Conservation (phyloP, 2,888 invertebrate species). For the Eilema sororculum region DNA sequence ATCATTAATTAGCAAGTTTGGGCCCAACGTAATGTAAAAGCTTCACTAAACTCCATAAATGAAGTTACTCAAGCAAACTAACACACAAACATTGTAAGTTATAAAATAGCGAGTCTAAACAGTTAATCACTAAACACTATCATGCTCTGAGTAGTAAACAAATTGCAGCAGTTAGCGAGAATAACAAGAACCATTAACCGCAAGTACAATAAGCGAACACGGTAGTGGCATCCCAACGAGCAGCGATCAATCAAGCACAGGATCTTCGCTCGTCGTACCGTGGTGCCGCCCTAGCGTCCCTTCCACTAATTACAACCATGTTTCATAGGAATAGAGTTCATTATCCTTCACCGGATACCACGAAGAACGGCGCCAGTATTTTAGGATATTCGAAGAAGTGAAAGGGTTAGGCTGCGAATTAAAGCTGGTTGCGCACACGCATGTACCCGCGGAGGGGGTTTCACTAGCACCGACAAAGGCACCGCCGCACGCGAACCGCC, state of each 20-base stretch:
- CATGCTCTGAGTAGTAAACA: constrained; percentile 31
- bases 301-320: constrained; percentile 63
- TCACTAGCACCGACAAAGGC: constrained; percentile 80
- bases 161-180: constrained; percentile 48
- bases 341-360: constrained; percentile 58
- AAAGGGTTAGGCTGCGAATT: constrained; percentile 73
- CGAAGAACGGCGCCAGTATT: constrained; percentile 79
- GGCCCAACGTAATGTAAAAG: background rate
- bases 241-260: constrained; percentile 78
- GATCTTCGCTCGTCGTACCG: constrained; percentile 81
- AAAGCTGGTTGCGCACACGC: constrained; percentile 67
- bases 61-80: background rate
- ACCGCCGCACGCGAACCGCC: constrained; percentile 85
- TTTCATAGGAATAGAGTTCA: constrained; percentile 60
- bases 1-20: background rate
- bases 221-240: constrained; percentile 53
- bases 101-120: background rate
- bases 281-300: constrained; percentile 77
- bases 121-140: constrained; percentile 23
- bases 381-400: constrained; percentile 85
- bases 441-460: constrained; percentile 54
- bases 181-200: constrained; percentile 55
- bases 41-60: background rate
- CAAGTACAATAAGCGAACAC: constrained; percentile 50
- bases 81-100: background rate